phyloP scores from a whole-genome alignment of 2,113 vertebrate species.

The Onychostoma macrolepis region DNA sequence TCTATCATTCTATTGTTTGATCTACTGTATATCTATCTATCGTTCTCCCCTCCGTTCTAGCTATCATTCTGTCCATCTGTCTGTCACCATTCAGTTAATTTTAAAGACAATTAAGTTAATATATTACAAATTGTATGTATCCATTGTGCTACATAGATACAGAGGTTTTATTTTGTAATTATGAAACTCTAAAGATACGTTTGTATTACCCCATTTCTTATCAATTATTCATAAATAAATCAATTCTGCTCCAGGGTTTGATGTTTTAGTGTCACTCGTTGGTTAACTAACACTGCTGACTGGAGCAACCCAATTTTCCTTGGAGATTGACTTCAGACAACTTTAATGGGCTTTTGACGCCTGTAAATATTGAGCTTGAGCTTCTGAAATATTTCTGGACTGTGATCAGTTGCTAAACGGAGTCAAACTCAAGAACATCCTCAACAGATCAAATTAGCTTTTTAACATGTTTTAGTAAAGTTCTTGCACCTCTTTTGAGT shows the following conservation, averaged over 20 bases:
- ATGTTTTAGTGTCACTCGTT: slow-evolving; percentile 46
- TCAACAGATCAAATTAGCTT: slow-evolving; percentile 25
- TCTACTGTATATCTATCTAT: no score
- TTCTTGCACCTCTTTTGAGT: slow-evolving; percentile 20
- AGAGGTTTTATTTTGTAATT: neutral
- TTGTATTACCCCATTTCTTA: slow-evolving; percentile 5
- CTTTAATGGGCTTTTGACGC: slow-evolving; percentile 56
- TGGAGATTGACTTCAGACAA: slow-evolving; percentile 49
- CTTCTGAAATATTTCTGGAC: slow-evolving; percentile 12
- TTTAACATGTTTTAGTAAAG: slow-evolving; percentile 19
- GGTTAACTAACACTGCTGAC: slow-evolving; percentile 49
- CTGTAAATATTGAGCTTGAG: slow-evolving; percentile 50
- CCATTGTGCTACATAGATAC: no score
- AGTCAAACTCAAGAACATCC: slow-evolving; percentile 23
- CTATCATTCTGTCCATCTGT: neutral
- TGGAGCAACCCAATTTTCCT: slow-evolving; percentile 52
- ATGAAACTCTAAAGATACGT: neutral
- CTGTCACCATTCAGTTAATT: neutral
- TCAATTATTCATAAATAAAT: slow-evolving; percentile 52
- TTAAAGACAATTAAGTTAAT: no score
- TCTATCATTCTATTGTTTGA: neutral
- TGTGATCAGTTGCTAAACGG: slow-evolving; percentile 26
- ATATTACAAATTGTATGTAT: no score
- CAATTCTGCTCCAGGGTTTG: slow-evolving; percentile 46
- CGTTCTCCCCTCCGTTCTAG: fast-evolving